Base-by-base conservation (phyloP, 2,797 vertebrate species). In the Sparus aurata region DNA sequence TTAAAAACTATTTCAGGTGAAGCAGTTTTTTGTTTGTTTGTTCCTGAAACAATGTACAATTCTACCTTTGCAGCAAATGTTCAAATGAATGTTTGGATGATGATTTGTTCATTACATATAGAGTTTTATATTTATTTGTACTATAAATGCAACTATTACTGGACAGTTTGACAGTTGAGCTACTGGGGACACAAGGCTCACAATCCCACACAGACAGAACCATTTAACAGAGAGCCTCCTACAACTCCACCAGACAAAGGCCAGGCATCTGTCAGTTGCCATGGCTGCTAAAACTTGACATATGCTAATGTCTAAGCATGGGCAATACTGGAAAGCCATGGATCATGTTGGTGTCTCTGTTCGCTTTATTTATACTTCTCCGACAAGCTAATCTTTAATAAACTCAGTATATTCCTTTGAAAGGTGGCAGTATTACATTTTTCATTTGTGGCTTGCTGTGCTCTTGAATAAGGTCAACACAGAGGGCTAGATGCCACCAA, bases 401-500 rank as follows among this genome's bases (percentile, higher is more conserved):
- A 63, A 57, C 53, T 45, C 50, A 23, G 15, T 57, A 38, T 66
- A 23, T 52, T 52, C 41, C 55, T 75, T 73, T 57, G 76, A 69
- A 70, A 49, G 67, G 38, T 73, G 58, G 78, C 64, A 61, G 22
- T 59, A 27, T 69, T 77, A 50, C 18, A 57, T 57, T 74, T 83
- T 83, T 74, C 69, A 78, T 87, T 71, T 43, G 13, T 46, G 61
- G 74, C 72, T 77, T 22, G 83, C 71, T 84, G 73, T 55, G 79
- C 69, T 76, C 15, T 27, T 72, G 80, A 87, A 84, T 85, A 79
- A 91, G 92, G 93, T 93, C 91, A 92, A 76, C 71, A 90, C 79
- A 86, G 85, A 88, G 75, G 67, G 71, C 67, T 74, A 3, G 43
- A 66, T 12, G 55, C 69, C 89, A 84, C 80, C 89, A 88, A 71